Conservation (phyloP, 2,888 invertebrate genomes). For the Lepeophtheirus nordmannii region DNA sequence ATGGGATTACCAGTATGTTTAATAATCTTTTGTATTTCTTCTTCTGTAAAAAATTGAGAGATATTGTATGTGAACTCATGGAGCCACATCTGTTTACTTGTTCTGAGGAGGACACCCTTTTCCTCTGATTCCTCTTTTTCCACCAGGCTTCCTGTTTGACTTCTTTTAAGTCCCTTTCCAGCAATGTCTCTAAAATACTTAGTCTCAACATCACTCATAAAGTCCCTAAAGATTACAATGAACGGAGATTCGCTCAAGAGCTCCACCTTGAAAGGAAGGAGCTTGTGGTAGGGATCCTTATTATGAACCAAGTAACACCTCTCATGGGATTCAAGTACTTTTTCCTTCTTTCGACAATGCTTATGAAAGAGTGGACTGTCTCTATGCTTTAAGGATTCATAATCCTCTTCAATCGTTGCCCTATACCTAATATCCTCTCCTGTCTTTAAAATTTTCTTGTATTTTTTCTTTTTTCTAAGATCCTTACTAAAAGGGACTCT, state of each 20-base stretch:
- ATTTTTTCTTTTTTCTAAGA: constrained; percentile 17
- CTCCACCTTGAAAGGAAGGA: constrained; percentile 15
- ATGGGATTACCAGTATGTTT: not conserved
- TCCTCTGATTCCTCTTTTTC: not conserved
- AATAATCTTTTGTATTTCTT: not conserved
- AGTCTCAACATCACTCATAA: not conserved
- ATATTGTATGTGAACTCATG: not conserved
- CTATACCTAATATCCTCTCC: not conserved
- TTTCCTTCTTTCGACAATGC: not conserved
- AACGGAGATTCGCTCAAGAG: constrained; percentile 11
- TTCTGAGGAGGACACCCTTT: not conserved
- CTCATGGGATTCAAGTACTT: not conserved
- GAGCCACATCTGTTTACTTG: constrained; percentile 16
- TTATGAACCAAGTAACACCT: constrained; percentile 10
- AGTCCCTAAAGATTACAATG: constrained; percentile 6
- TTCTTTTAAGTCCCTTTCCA: not conserved
- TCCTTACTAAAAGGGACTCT: constrained; percentile 6
- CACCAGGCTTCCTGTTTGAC: not conserved
- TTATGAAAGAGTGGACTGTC: not conserved
- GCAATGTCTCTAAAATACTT: not conserved
- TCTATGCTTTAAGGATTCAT: not conserved
- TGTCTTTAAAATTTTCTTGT: not conserved
- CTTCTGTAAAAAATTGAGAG: not conserved
- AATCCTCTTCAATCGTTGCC: not conserved
- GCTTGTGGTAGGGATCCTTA: not conserved